Evolutionary conservation across 2,797 vertebrate genomes (phyloP).

Genomic region (Sebastiscus albofasciatus): DNA sequence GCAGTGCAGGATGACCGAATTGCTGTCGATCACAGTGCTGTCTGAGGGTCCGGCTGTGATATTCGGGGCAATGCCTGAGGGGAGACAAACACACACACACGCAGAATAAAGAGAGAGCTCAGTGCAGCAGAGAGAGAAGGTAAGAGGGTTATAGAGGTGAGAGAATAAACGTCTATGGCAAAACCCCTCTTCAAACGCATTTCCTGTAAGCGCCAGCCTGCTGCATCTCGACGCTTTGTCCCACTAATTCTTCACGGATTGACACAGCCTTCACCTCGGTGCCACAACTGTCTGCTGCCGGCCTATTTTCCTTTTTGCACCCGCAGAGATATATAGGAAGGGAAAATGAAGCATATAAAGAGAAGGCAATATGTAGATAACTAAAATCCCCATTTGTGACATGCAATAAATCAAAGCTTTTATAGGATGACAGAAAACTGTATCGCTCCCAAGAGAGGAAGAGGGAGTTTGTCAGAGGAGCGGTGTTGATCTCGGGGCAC

Average conservation of each 20-base stretch:
- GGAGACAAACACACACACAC: slow-evolving; percentile 36
- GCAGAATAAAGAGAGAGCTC: slow-evolving; percentile 25
- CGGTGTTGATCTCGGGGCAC: slow-evolving; percentile 42
- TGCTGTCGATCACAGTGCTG: slow-evolving; percentile 96
- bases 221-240: slow-evolving; percentile 55
- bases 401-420: slow-evolving; percentile 71
- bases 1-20: slow-evolving; percentile 93
- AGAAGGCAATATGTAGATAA: slow-evolving; percentile 50
- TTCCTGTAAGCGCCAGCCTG: slow-evolving; percentile 33
- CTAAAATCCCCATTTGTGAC: slow-evolving; percentile 59
- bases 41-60: slow-evolving; percentile 95
- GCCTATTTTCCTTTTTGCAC: slow-evolving; percentile 28
- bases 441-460: slow-evolving; percentile 37
- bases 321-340: slow-evolving; percentile 22
- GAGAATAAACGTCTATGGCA: slow-evolving; percentile 33
- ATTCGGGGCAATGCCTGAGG: slow-evolving; percentile 94
- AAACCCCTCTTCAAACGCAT: slow-evolving; percentile 46
- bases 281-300: slow-evolving; percentile 23
- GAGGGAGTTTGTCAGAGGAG: slow-evolving; percentile 39
- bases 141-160: slow-evolving; percentile 56
- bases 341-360: slow-evolving; percentile 17
- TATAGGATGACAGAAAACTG: slow-evolving; percentile 58
- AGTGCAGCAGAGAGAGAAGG: slow-evolving; percentile 41
- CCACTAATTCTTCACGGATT: slow-evolving; percentile 56
- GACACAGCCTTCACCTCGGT: slow-evolving; percentile 51